Evolutionary conservation across 2,888 invertebrate species (phyloP).

Genomic region (Nasonovia ribisnigri): DNA sequence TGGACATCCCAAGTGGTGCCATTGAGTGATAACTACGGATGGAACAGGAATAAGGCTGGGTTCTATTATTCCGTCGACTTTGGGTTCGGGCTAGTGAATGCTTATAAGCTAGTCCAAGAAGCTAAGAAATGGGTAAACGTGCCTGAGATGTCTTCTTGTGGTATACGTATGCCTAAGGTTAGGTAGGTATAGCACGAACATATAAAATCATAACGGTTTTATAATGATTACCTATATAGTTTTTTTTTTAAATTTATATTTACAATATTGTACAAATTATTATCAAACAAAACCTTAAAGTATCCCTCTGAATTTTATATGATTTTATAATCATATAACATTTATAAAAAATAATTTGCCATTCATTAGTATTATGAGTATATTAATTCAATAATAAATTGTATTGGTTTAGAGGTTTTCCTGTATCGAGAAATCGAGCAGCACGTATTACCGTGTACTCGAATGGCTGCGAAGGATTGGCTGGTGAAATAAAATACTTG

Average conservation of each 20-base stretch:
- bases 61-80: conserved; percentile 84
- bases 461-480: conserved; percentile 67
- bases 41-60: conserved; percentile 86
- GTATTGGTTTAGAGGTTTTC: background rate
- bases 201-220: background rate
- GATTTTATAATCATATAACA: background rate
- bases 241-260: background rate
- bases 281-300: background rate
- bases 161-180: conserved; percentile 41
- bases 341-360: background rate
- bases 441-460: conserved; percentile 50
- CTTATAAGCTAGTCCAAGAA: conserved; percentile 78
- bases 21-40: conserved; percentile 78
- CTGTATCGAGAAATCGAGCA: background rate
- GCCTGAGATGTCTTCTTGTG: conserved; percentile 75
- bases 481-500: conserved; percentile 73
- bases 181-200: background rate
- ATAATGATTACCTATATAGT: background rate
- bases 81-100: conserved; percentile 92
- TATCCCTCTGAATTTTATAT: background rate
- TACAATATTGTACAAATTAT: background rate
- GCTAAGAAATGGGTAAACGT: conserved; percentile 83
- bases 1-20: conserved; percentile 86
- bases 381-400: background rate
- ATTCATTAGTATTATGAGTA: background rate